phyloP scores from a whole-genome alignment of 2,888 invertebrate genomes.

The Netelia inedita region DNA sequence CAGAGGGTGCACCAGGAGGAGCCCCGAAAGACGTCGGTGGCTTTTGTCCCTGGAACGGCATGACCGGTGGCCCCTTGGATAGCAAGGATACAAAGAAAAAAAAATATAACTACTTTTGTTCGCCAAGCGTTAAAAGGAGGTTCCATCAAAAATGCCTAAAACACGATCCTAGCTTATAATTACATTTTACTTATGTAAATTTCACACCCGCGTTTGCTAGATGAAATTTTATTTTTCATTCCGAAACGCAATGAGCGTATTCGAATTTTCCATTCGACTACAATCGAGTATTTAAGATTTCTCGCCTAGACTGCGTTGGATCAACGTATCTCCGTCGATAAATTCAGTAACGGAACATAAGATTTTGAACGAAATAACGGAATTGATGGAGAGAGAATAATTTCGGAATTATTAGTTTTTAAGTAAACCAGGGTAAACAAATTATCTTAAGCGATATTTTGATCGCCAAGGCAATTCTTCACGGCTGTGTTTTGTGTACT shows the following conservation, averaged over 20 bases:
- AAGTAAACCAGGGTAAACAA: not conserved
- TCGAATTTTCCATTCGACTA: no score
- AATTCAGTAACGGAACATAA: not conserved
- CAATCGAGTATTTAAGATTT: no score
- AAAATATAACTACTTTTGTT: constrained; percentile 56
- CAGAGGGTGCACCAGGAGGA: constrained; percentile 82
- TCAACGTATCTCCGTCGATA: not conserved
- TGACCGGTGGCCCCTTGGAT: constrained; percentile 81
- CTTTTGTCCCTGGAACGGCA: constrained; percentile 78
- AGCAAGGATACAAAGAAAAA: constrained; percentile 57
- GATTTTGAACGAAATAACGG: not conserved
- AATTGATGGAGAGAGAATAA: not conserved
- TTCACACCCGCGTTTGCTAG: no score
- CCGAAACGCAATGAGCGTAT: no score
- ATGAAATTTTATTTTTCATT: no score
- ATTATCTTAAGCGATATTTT: not conserved
- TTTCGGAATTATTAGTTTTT: not conserved
- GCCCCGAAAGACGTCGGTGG: constrained; percentile 82
- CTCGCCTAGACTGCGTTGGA: no score
- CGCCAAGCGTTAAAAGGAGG: constrained; percentile 33
- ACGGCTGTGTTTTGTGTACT: not conserved
- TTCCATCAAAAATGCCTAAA: not conserved
- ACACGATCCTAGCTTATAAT: not conserved
- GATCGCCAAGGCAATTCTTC: not conserved
- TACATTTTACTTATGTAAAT: no score